Percentiles rank a stretch among this genome's conserved stretches.
phyloP scores from a whole-genome alignment of 1,140 invertebrate species.

The Bicyclus anynana region DNA sequence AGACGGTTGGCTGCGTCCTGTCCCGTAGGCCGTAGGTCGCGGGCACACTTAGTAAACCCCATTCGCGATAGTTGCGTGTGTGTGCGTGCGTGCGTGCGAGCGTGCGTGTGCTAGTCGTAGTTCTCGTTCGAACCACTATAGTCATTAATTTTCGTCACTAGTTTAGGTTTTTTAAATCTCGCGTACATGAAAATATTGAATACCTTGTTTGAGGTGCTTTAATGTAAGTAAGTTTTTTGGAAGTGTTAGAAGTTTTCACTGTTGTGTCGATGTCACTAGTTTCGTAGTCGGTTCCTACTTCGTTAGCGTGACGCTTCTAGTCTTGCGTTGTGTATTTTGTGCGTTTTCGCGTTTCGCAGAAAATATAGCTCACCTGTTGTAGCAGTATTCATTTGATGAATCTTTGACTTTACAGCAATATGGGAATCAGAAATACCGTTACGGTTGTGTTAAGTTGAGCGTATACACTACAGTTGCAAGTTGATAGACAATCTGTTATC shows the following conservation, averaged over 20 bases:
- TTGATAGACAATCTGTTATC: too few relatives aligned
- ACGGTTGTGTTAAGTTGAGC: too few relatives aligned
- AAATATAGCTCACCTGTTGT: not conserved
- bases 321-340: slow-evolving; percentile 39
- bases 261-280: slow-evolving; percentile 19
- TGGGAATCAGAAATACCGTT: too few relatives aligned
- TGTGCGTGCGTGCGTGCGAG: slow-evolving; percentile 26
- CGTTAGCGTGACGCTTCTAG: slow-evolving; percentile 36
- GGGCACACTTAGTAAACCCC: slow-evolving; percentile 47
- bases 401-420: not conserved
- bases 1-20: too few relatives aligned
- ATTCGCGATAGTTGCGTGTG: slow-evolving; percentile 41
- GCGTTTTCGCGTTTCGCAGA: slow-evolving; percentile 4
- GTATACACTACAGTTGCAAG: too few relatives aligned
- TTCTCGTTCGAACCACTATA: slow-evolving; percentile 1
- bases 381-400: slow-evolving; percentile 14
- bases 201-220: slow-evolving; percentile 21
- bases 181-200: slow-evolving; percentile 4
- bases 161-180: slow-evolving; percentile 24
- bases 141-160: slow-evolving; percentile 12
- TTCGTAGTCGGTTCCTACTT: slow-evolving; percentile 26
- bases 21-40: slow-evolving; percentile 1
- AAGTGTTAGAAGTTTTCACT: slow-evolving; percentile 8
- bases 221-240: slow-evolving; percentile 6
- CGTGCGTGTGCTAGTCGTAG: slow-evolving; percentile 1